A percentile compares a stretch with the other conserved stretches of the same genome.
Conservation (phyloP, 2,113 vertebrate species). For the human region DNA sequence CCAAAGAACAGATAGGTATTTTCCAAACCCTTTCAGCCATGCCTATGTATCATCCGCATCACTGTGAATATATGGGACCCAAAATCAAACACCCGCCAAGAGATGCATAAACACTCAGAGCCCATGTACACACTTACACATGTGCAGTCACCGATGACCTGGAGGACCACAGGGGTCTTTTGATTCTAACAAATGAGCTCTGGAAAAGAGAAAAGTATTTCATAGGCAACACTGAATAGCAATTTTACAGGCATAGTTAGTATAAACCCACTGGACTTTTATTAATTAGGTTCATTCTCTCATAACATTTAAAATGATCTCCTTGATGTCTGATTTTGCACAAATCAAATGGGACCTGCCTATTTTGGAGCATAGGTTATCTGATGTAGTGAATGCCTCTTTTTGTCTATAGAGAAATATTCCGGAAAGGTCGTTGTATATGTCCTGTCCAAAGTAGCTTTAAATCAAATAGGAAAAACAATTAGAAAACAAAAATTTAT, state of each 20-base stretch:
- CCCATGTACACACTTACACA: neutral
- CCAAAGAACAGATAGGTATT: constrained; percentile 29
- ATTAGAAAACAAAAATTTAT: neutral
- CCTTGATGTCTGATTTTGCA: neutral
- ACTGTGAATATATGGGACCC: neutral
- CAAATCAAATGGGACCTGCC: neutral
- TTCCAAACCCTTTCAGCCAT: neutral
- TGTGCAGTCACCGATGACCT: neutral
- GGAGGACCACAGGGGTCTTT: neutral
- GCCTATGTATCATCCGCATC: neutral
- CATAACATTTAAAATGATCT: neutral
- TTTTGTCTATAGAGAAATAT: constrained; percentile 22
- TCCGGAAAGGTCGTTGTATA: neutral
- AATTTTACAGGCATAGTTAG: neutral
- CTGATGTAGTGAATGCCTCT: neutral
- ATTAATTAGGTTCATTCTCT: neutral
- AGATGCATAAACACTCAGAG: neutral
- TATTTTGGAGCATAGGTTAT: neutral
- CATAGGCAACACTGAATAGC: neutral
- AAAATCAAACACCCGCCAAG: neutral
- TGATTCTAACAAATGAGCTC: neutral
- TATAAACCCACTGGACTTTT: neutral
- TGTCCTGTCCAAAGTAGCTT: neutral
- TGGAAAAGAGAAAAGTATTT: neutral
- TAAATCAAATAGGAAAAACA: neutral